These are phyloP conservation scores for Poecilobothrus nobilitatus DNA, from an alignment of 2,888 invertebrate species.

Conservation along the genomic window DNA sequence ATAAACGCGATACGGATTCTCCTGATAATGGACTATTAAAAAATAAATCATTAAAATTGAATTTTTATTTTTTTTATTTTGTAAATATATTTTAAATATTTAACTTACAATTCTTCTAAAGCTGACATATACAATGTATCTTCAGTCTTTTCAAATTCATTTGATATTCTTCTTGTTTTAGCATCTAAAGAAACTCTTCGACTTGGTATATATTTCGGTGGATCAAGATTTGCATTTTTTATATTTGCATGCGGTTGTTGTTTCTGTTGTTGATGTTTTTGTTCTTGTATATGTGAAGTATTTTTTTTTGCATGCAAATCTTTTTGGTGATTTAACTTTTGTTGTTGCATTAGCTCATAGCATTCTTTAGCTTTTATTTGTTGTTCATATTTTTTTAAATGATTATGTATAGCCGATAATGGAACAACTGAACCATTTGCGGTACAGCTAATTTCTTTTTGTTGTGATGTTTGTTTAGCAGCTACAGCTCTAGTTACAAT, in stretches of 20 bases:
- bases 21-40: slow-evolving; percentile 27
- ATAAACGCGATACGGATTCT: slow-evolving; percentile 36
- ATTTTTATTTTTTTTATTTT: not conserved
- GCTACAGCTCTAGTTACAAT: slow-evolving; percentile 38
- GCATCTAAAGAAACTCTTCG: slow-evolving; percentile 32
- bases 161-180: slow-evolving; percentile 49
- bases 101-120: slow-evolving; percentile 62
- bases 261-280: slow-evolving; percentile 25
- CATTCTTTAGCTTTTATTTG: slow-evolving; percentile 41
- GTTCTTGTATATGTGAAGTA: slow-evolving; percentile 19
- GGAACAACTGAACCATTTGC: slow-evolving; percentile 45
- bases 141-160: slow-evolving; percentile 63
- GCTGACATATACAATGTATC: slow-evolving; percentile 71
- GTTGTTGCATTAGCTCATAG: slow-evolving; percentile 35
- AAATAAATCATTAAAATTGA: not conserved
- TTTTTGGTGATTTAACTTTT: not conserved
- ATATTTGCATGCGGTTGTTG: slow-evolving; percentile 32
- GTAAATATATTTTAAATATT: too few relatives aligned
- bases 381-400: slow-evolving; percentile 32
- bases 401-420: slow-evolving; percentile 15
- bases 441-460: not conserved
- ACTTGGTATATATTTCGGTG: not conserved
- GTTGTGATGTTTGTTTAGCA: slow-evolving; percentile 17
- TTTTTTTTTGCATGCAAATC: not conserved
- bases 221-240: slow-evolving; percentile 29